Percentiles rank a stretch among this genome's conserved stretches.
Evolutionary conservation across 2,888 invertebrate species (phyloP).

Genomic region (Hololepta plana): DNA sequence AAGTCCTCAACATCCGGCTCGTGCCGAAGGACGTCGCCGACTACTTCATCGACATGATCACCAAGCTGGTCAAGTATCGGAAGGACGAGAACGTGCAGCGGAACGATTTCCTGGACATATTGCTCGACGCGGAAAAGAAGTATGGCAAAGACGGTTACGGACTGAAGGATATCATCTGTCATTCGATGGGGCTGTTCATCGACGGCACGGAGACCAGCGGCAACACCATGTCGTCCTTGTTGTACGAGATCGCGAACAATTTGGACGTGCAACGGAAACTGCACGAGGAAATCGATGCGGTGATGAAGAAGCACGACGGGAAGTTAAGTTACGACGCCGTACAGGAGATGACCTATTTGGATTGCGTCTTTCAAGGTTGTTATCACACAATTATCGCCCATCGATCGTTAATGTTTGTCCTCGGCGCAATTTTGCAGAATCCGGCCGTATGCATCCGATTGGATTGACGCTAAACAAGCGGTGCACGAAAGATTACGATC

Average conservation of each 20-base stretch:
- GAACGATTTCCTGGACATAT: constrained; percentile 26
- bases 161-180: constrained; percentile 19
- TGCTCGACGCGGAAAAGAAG: constrained; percentile 19
- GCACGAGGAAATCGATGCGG: constrained; percentile 21
- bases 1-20: constrained; percentile 5
- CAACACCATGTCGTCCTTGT: constrained; percentile 21
- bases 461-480: constrained; percentile 7
- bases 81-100: constrained; percentile 22
- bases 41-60: constrained; percentile 20
- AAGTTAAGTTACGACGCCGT: constrained; percentile 24
- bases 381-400: constrained; percentile 4
- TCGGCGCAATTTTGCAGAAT: constrained; percentile 8
- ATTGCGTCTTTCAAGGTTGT: constrained; percentile 23
- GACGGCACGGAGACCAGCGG: constrained; percentile 32
- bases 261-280: constrained; percentile 25
- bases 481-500: constrained; percentile 8
- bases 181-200: constrained; percentile 25
- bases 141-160: constrained; percentile 10
- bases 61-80: constrained; percentile 21
- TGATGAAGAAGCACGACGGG: constrained; percentile 17
- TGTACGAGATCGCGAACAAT: constrained; percentile 25
- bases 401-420: background rate
- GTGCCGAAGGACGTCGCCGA: constrained; percentile 13
- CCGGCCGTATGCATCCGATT: constrained; percentile 9
- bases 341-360: constrained; percentile 28